Base-by-base conservation (phyloP, 1,140 invertebrate species). In the Bilobella aurantiaca region DNA sequence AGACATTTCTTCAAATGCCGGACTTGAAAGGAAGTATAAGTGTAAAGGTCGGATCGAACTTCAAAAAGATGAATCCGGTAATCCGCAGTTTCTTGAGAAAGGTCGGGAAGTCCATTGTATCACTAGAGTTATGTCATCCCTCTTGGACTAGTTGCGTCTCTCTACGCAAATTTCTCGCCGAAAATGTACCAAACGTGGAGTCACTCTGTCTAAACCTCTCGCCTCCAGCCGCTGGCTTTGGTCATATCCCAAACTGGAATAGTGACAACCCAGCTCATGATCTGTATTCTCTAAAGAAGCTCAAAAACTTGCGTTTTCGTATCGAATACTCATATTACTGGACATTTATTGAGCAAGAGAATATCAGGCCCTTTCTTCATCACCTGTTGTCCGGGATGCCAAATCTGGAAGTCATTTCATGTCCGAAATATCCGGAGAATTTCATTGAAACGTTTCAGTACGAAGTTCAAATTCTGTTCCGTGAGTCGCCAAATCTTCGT, bases 381-480 rank as follows among this genome's bases (percentile, higher is more conserved):
- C 49, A 53, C 21, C 21, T 53, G 49, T 23, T 53, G 5, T 53
- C 3, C 25, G 49, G 49, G 12, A 53, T 53, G 49, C 49, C 49
- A 23, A 53, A 53, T 23, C 25, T 53, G 49, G 49, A 53, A 23
- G 3, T 5, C 12, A 53, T 53, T 23, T 53, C 49, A 5, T 53
- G 49, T 23, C 49, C 49, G 25, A 12, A 23, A 5, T 53, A 53
- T 23, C 49, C 49, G 25, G 49, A 53, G 21, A 53, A 53, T 23
- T 53, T 53, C 49, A 53, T 53, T 23, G 49, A 53, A 23, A 53
- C 49, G 8, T 53, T 53, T 53, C 49, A 53, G 49, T 53, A 53
- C 25, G 49, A 53, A 53, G 49, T 53, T 18, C 49, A 53, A 53
- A 53, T 53, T 23, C 21, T 53, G 12, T 53, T 53, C 49, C 49